Conservation (phyloP, 2,888 invertebrate genomes). For the Drosophila anomalata region DNA sequence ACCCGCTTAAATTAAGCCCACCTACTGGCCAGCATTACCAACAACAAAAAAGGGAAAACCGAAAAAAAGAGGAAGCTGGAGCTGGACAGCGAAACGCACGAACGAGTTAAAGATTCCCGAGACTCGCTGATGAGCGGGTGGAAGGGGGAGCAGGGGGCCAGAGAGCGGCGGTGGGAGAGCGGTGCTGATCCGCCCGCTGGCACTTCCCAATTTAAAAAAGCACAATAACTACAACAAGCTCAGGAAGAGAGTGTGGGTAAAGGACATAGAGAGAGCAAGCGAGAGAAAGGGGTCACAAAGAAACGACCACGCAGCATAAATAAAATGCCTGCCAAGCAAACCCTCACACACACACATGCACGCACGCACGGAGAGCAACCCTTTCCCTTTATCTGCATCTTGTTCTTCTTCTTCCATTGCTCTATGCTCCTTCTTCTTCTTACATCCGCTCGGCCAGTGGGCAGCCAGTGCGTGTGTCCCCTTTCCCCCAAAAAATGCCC, state of each 20-base stretch:
- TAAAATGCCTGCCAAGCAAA: slow-evolving; percentile 77
- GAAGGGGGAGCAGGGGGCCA: slow-evolving; percentile 25
- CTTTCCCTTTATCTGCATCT: slow-evolving; percentile 47
- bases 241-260: slow-evolving; percentile 2
- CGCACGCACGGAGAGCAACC: slow-evolving; percentile 57
- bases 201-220: slow-evolving; percentile 78
- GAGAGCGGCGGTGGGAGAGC: slow-evolving; percentile 19
- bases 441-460: slow-evolving; percentile 34
- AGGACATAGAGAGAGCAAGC: slow-evolving; percentile 11
- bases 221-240: slow-evolving; percentile 53
- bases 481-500: slow-evolving; percentile 25
- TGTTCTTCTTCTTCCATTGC: slow-evolving; percentile 10
- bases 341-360: slow-evolving; percentile 59
- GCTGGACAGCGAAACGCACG: slow-evolving; percentile 68
- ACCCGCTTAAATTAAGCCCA: slow-evolving; percentile 80
- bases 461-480: slow-evolving; percentile 37
- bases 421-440: slow-evolving; percentile 4
- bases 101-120: slow-evolving; percentile 71
- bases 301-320: slow-evolving; percentile 79
- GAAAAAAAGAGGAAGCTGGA: slow-evolving; percentile 62
- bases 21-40: slow-evolving; percentile 49
- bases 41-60: slow-evolving; percentile 32
- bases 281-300: slow-evolving; percentile 39
- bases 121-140: slow-evolving; percentile 31
- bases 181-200: slow-evolving; percentile 74